A percentile compares a stretch with the other conserved stretches of the same genome.
Conservation (phyloP, 2,113 vertebrate species). For the Chinchilla lanigera region DNA sequence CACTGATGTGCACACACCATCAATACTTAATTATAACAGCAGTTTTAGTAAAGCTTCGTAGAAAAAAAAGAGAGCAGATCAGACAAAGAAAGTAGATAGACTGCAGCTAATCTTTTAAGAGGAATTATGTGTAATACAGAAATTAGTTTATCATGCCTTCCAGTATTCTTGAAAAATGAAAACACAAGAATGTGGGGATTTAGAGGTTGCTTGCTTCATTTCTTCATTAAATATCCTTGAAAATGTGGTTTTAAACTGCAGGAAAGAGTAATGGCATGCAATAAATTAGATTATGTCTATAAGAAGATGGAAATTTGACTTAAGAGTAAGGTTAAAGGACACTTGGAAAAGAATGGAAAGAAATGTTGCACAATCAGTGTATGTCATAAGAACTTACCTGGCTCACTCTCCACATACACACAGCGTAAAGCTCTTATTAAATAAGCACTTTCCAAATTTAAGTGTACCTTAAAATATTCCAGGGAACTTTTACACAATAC, state of each 20-base stretch:
- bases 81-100: not conserved
- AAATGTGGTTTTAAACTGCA: slow-evolving; percentile 19
- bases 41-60: not conserved
- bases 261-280: not conserved
- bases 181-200: not conserved
- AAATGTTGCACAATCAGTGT: not conserved
- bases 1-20: not conserved
- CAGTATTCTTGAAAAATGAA: not conserved
- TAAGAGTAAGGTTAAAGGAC: not conserved
- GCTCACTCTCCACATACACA: not conserved
- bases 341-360: not conserved
- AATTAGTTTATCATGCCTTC: not conserved
- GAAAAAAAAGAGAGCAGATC: not conserved
- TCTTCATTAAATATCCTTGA: not conserved
- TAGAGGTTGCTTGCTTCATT: not conserved
- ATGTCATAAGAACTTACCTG: not conserved
- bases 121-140: not conserved
- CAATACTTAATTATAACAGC: slow-evolving; percentile 19
- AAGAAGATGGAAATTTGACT: not conserved
- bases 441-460: not conserved
- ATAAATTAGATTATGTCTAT: not conserved
- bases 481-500: not conserved
- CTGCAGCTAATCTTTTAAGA: not conserved
- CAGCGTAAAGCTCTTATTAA: not conserved
- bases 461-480: not conserved